Base-by-base conservation (phyloP, 1,140 invertebrate genomes). In the Agrilus planipennis region DNA sequence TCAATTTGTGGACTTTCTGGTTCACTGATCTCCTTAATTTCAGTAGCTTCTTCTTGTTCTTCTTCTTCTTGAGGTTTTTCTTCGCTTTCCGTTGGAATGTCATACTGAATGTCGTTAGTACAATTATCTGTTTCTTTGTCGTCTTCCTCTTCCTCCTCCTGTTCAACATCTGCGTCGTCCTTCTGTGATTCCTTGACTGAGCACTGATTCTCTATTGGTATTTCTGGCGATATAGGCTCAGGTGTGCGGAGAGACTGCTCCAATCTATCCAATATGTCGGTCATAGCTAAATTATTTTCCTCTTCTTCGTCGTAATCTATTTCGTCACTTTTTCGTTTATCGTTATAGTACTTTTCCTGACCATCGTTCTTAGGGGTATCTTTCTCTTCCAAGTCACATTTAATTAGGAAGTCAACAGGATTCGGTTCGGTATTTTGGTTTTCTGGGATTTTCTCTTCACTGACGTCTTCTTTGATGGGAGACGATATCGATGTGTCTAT, bases 231-330 rank as follows among this genome's bases (percentile, higher is more conserved):
- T 16, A 68, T 44, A 29, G 64, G 62, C 39, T 71, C 69, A 3
- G 68, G 68, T 49, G 69, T 70, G 41, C 67, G 65, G 1, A 62
- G 57, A 2, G 72, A 72, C 43, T 70, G 69, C 44, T 71, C 71
- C 25, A 75, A 54, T 27, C 71, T 48, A 30, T 68, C 65, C 14
- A 74, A 69, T 29, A 74, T 73, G 46, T 75, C 72, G 11, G 68
- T 63, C 31, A 74, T 72, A 0, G 70, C 69, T 28, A 75, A 46
- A 54, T 72, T 70, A 45, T 73, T 69, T 43, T 75, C 70, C 45
- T 76, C 72, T 15, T 75, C 72, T 34, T 72, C 70, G 20, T 61
- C 63, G 43, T 77, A 72, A 54, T 73, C 70, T 25, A 57, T 57
- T 14, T 58, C 57, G 25, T 59, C 53, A 17, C 45, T 46, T 42